A percentile compares a stretch with the other conserved stretches of the same genome.
phyloP scores from a whole-genome alignment of 64 coral and sea anemone genomes.

The Stichodactyla mertensii region DNA sequence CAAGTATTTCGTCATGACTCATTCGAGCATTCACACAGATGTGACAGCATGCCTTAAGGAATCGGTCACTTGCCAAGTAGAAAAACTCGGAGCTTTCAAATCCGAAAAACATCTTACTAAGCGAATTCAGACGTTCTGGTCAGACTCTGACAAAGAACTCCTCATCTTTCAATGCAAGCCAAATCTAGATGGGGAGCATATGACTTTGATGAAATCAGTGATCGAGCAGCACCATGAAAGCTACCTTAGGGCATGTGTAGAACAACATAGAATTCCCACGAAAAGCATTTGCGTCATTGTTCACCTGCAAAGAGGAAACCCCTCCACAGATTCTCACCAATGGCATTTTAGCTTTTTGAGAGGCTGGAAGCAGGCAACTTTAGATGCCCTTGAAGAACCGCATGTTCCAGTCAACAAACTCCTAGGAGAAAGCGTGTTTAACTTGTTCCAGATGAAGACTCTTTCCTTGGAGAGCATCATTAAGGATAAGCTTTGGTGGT shows the following conservation, averaged over 20 bases:
- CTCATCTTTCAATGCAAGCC: constrained; percentile 84
- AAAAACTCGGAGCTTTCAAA: constrained; percentile 78
- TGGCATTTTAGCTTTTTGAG: constrained; percentile 79
- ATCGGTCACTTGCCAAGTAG: constrained; percentile 48
- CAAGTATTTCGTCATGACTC: constrained; percentile 73
- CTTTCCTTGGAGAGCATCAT: constrained; percentile 29
- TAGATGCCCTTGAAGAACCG: constrained; percentile 48
- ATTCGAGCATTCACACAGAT: constrained; percentile 69
- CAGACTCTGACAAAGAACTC: constrained; percentile 21
- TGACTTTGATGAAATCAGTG: constrained; percentile 73
- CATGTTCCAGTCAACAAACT: constrained; percentile 29
- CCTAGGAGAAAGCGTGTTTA: not conserved
- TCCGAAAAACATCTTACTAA: constrained; percentile 92
- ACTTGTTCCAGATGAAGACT: not conserved
- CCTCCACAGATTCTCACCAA: not conserved
- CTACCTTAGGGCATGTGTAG: constrained; percentile 15
- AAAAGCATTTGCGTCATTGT: constrained; percentile 89
- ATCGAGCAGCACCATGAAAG: constrained; percentile 70
- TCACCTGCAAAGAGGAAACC: constrained; percentile 42
- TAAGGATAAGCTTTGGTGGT: constrained; percentile 29
- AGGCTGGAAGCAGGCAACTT: constrained; percentile 62
- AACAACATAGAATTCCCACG: not conserved
- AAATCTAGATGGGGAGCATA: constrained; percentile 73
- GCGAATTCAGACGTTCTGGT: constrained; percentile 66
- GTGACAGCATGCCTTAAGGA: constrained; percentile 44